Conservation (phyloP, 1,140 invertebrate species). For the Stegodyphus mimosarum region DNA sequence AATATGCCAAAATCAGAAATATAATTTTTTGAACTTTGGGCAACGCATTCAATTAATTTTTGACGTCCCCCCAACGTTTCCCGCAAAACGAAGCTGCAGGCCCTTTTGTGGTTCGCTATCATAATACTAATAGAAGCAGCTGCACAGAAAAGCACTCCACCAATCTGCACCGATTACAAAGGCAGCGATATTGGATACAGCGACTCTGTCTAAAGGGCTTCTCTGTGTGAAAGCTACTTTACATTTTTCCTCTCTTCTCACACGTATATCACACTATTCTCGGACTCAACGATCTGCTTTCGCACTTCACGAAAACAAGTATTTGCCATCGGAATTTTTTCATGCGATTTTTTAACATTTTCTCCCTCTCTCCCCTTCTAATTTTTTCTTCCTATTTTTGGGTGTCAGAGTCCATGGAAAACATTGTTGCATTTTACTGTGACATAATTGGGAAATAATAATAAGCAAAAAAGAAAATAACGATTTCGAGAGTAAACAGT, state of each 20-base stretch:
- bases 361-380: too few species aligned
- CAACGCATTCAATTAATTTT: neutral
- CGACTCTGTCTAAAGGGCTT: neutral
- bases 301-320: constrained; percentile 7
- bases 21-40: neutral
- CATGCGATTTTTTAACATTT: too few species aligned
- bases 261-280: constrained; percentile 26
- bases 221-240: neutral
- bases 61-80: neutral
- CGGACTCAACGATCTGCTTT: neutral
- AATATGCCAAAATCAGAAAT: too few species aligned
- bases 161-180: constrained; percentile 47
- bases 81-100: neutral
- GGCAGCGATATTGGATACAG: constrained; percentile 48
- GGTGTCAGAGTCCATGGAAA: too few species aligned
- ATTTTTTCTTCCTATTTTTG: too few species aligned
- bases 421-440: too few species aligned
- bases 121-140: constrained; percentile 61
- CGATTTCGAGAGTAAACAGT: too few species aligned
- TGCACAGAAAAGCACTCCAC: constrained; percentile 28
- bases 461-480: too few species aligned
- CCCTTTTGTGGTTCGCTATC: constrained; percentile 48
- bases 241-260: constrained; percentile 26
- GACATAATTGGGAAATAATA: too few species aligned
- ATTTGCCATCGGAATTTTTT: too few species aligned